Evolutionary conservation across 2,113 vertebrate genomes (phyloP).

Genomic region (Corythoichthys intestinalis): DNA sequence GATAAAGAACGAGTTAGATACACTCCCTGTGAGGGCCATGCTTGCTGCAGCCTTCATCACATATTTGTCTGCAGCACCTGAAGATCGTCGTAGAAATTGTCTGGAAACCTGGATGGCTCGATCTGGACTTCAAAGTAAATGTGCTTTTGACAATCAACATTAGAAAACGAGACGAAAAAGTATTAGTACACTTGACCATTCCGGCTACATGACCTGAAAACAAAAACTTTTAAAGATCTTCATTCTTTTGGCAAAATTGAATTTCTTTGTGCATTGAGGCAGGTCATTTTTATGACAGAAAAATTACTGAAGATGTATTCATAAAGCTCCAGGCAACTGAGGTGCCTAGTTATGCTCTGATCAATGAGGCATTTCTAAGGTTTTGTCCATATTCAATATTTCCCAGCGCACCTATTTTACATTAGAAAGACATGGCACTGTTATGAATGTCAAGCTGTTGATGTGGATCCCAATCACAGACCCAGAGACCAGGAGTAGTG

Average conservation of each 20-base stretch:
- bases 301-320: not conserved
- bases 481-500: no score
- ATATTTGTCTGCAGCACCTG: constrained; percentile 88
- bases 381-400: not conserved
- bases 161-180: not conserved
- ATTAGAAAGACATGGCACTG: not conserved
- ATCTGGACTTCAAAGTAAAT: constrained; percentile 84
- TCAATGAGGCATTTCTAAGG: not conserved
- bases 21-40: constrained; percentile 84
- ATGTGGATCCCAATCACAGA: no score
- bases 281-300: not conserved
- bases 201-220: not conserved
- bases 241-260: not conserved
- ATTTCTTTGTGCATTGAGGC: not conserved
- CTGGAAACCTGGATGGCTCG: constrained; percentile 87
- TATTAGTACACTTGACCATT: not conserved
- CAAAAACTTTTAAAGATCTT: not conserved
- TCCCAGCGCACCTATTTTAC: not conserved
- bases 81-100: constrained; percentile 81
- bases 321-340: not conserved
- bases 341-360: not conserved
- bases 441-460: no score
- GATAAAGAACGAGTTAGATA: constrained; percentile 86
- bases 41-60: constrained; percentile 94
- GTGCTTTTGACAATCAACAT: constrained; percentile 1